Percentiles rank a stretch among this genome's conserved stretches.
Conservation (phyloP, 2,797 vertebrate genomes). For the Oreortyx pictus region DNA sequence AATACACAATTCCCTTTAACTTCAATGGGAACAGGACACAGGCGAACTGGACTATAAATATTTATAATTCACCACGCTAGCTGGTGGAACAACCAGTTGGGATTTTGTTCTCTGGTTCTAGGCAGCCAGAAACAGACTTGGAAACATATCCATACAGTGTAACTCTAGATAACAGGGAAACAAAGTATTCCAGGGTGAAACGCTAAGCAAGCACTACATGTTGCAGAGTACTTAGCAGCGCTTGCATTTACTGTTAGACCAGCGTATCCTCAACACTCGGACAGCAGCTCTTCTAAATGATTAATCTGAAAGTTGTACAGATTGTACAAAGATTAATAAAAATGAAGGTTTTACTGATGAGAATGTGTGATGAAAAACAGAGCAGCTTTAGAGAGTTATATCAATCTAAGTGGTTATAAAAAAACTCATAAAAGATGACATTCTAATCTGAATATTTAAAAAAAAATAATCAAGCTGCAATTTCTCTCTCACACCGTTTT, state of each 20-base stretch:
- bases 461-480: slow-evolving; percentile 60
- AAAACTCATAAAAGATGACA: slow-evolving; percentile 70
- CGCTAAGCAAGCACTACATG: background rate
- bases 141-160: slow-evolving; percentile 16
- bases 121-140: slow-evolving; percentile 32
- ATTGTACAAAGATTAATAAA: slow-evolving; percentile 79
- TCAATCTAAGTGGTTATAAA: slow-evolving; percentile 74
- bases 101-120: slow-evolving; percentile 23
- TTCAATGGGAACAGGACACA: background rate
- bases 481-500: slow-evolving; percentile 72
- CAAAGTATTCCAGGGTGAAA: background rate
- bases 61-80: background rate
- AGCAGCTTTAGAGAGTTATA: slow-evolving; percentile 76
- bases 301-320: slow-evolving; percentile 76
- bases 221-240: slow-evolving; percentile 4
- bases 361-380: slow-evolving; percentile 78
- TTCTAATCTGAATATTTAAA: slow-evolving; percentile 74
- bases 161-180: slow-evolving; percentile 39
- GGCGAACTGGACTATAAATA: background rate
- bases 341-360: slow-evolving; percentile 81
- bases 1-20: background rate
- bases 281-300: slow-evolving; percentile 77
- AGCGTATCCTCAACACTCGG: slow-evolving; percentile 50
- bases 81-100: background rate
- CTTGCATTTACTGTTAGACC: slow-evolving; percentile 28